Evolutionary conservation across 2,797 vertebrate genomes (phyloP).

Genomic region (Clarias fuscus): DNA sequence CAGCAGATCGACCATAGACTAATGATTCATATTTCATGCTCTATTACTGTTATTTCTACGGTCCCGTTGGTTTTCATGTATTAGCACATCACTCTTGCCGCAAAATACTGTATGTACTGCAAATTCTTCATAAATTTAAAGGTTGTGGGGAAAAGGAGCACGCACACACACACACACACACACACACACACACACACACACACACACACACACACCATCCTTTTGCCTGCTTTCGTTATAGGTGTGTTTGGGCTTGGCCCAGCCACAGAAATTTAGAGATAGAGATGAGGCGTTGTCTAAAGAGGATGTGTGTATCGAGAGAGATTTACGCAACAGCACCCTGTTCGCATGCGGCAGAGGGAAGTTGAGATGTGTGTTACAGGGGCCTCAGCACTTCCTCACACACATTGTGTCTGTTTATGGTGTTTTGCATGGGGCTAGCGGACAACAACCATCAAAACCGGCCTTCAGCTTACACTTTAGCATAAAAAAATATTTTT

Average conservation of each 20-base stretch:
- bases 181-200: too few species aligned
- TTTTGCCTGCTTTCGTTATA: background rate
- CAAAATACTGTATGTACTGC: background rate
- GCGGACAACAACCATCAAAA: background rate
- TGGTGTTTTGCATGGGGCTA: background rate
- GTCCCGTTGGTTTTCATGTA: background rate
- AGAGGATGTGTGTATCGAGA: constrained; percentile 44
- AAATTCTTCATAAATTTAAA: too few species aligned
- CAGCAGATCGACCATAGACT: too few species aligned
- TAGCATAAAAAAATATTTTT: background rate
- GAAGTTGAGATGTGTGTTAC: constrained; percentile 25
- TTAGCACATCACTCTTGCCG: background rate
- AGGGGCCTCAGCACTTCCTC: constrained; percentile 29
- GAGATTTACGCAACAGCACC: constrained; percentile 38
- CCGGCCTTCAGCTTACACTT: background rate
- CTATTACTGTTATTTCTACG: background rate
- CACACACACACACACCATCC: too few species aligned
- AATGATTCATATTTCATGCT: background rate
- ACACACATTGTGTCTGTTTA: background rate
- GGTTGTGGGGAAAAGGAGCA: background rate
- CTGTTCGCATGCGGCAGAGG: constrained; percentile 9
- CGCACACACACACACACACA: too few species aligned
- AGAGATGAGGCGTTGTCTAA: constrained; percentile 20
- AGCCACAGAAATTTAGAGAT: background rate
- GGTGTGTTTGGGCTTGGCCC: constrained; percentile 4